phyloP scores from a whole-genome alignment of 2,888 invertebrate genomes.

The Orgyia antiqua region DNA sequence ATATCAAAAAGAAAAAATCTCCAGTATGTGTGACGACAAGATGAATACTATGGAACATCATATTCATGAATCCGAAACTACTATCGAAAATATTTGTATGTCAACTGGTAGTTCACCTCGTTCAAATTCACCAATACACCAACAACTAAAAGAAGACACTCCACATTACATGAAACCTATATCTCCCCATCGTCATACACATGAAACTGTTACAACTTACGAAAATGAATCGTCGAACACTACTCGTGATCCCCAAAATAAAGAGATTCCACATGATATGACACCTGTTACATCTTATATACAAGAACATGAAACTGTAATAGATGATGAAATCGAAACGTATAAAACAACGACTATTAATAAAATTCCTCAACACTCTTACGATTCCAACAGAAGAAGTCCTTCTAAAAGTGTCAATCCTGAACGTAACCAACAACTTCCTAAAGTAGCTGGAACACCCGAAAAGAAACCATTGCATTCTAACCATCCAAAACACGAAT shows the following conservation, averaged over 20 bases:
- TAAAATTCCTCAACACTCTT: slow-evolving; percentile 12
- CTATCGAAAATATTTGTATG: not conserved
- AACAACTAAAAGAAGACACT: not conserved
- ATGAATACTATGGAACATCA: slow-evolving; percentile 3
- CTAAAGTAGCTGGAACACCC: slow-evolving; percentile 4
- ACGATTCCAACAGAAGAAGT: slow-evolving; percentile 18
- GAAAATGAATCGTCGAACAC: not conserved
- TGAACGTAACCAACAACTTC: slow-evolving; percentile 8
- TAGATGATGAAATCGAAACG: slow-evolving; percentile 16
- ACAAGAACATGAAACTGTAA: slow-evolving; percentile 17
- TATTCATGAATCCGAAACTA: slow-evolving; percentile 1
- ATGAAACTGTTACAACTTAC: slow-evolving; percentile 4
- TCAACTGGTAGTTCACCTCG: not conserved
- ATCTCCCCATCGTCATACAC: slow-evolving; percentile 3
- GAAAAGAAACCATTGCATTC: slow-evolving; percentile 8
- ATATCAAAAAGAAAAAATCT: not conserved
- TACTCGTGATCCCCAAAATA: slow-evolving; percentile 6
- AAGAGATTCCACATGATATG: slow-evolving; percentile 10
- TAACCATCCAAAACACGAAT: slow-evolving; percentile 6
- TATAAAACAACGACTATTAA: slow-evolving; percentile 10
- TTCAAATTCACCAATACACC: slow-evolving; percentile 4
- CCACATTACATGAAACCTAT: slow-evolving; percentile 8
- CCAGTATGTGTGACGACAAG: not conserved
- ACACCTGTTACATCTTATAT: slow-evolving; percentile 19
- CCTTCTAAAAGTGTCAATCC: slow-evolving; percentile 14